A percentile compares a stretch with the other conserved stretches of the same genome.
These are phyloP conservation scores for Cottus gobio DNA, from an alignment of 2,113 vertebrate genomes.

Conservation along the genomic window DNA sequence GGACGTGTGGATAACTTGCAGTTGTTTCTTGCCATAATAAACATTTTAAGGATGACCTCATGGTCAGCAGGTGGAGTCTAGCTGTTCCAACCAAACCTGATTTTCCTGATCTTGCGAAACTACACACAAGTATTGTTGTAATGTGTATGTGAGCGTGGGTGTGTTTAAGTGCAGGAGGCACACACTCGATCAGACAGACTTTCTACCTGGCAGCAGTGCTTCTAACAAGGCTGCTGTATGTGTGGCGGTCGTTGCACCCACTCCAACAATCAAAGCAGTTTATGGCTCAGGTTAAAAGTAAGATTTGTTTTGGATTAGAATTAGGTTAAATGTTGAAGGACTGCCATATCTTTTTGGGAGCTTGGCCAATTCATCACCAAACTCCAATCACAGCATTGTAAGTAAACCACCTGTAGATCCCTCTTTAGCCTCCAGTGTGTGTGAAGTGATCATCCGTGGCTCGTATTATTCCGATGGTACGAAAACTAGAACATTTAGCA, in stretches of 20 bases:
- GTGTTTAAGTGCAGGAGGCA: slow-evolving; percentile 6
- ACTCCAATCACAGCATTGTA: background rate
- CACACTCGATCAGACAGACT: background rate
- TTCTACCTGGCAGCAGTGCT: background rate
- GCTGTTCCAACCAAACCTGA: slow-evolving; percentile 31
- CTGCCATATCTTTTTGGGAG: background rate
- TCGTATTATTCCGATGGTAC: background rate
- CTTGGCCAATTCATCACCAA: background rate
- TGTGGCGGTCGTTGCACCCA: background rate
- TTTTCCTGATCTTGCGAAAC: slow-evolving; percentile 48
- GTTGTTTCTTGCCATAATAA: background rate
- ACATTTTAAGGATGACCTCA: background rate
- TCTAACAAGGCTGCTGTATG: background rate
- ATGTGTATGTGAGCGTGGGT: background rate
- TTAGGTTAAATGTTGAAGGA: background rate
- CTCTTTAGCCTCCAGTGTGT: background rate
- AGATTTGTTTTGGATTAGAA: background rate
- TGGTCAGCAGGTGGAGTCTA: background rate
- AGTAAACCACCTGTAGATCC: background rate
- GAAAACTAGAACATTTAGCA: too few relatives aligned
- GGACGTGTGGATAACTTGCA: background rate
- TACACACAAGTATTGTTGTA: background rate
- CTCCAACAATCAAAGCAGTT: background rate
- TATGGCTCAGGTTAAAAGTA: background rate
- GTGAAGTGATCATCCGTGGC: background rate